phyloP scores from a whole-genome alignment of 1,140 invertebrate species.

The Leptinotarsa texana region DNA sequence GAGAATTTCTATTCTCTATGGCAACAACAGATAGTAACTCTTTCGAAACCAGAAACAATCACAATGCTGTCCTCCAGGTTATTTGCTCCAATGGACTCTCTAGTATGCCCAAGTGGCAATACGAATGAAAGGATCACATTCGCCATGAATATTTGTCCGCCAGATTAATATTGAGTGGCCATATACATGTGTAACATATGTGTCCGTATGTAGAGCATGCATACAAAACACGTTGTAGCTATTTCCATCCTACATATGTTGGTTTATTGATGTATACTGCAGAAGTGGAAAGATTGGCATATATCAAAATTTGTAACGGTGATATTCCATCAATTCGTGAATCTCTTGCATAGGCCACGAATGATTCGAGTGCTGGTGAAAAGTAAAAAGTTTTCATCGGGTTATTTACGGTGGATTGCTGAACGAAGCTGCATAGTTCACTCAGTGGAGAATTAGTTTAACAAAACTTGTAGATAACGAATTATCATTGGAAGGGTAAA shows the following conservation, averaged over 20 bases:
- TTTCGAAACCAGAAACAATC: not conserved
- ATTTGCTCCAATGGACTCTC: not conserved
- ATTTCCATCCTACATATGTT: not conserved
- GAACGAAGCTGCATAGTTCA: too few species aligned
- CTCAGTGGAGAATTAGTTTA: too few species aligned
- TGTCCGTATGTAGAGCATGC: not conserved
- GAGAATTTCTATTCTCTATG: too few species aligned
- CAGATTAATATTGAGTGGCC: slow-evolving; percentile 2
- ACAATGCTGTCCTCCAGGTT: not conserved
- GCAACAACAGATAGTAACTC: not conserved
- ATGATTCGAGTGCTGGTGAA: not conserved
- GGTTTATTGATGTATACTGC: slow-evolving; percentile 2
- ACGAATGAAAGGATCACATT: not conserved
- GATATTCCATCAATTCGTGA: not conserved
- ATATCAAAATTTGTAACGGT: not conserved
- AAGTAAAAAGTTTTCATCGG: too few species aligned
- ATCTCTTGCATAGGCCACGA: not conserved
- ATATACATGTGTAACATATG: not conserved
- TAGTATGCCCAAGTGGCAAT: not conserved
- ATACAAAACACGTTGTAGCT: not conserved
- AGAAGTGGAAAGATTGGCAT: not conserved
- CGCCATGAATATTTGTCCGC: not conserved
- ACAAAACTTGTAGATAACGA: too few species aligned
- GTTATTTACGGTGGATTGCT: not conserved
- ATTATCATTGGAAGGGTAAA: too few species aligned